These are phyloP conservation scores for Athripsodes cinereus DNA, from an alignment of 2,888 invertebrate genomes.

Conservation along the genomic window DNA sequence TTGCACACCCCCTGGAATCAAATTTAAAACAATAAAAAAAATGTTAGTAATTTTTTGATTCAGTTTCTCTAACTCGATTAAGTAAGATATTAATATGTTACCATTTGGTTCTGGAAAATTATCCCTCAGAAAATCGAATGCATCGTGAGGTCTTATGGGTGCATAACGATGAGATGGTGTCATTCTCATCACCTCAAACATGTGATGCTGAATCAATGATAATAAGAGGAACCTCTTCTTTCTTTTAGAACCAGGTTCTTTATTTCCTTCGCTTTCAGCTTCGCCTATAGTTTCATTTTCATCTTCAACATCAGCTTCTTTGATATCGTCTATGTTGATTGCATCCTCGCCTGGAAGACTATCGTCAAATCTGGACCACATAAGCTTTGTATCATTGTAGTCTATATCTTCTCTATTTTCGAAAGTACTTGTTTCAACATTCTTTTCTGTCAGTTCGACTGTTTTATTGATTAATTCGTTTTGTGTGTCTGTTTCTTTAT, in stretches of 20 bases:
- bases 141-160: conserved; percentile 31
- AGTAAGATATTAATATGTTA: neutral
- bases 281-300: neutral
- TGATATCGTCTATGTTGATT: neutral
- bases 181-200: conserved; percentile 34
- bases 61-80: no score
- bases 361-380: neutral
- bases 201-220: conserved; percentile 15
- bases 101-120: conserved; percentile 16
- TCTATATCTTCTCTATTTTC: neutral
- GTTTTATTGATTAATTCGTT: no score
- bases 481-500: no score
- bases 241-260: neutral
- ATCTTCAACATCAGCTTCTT: neutral
- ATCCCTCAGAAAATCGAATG: conserved; percentile 39
- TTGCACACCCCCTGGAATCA: conserved; percentile 34
- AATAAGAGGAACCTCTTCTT: conserved; percentile 4
- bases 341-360: neutral
- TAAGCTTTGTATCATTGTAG: neutral
- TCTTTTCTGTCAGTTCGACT: neutral
- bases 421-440: neutral
- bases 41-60: no score
- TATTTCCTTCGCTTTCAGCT: neutral
- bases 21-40: conserved; percentile 24
- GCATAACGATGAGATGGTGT: conserved; percentile 31